These are phyloP conservation scores for Cetonia aurata DNA, from an alignment of 2,888 invertebrate genomes.

Conservation along the genomic window DNA sequence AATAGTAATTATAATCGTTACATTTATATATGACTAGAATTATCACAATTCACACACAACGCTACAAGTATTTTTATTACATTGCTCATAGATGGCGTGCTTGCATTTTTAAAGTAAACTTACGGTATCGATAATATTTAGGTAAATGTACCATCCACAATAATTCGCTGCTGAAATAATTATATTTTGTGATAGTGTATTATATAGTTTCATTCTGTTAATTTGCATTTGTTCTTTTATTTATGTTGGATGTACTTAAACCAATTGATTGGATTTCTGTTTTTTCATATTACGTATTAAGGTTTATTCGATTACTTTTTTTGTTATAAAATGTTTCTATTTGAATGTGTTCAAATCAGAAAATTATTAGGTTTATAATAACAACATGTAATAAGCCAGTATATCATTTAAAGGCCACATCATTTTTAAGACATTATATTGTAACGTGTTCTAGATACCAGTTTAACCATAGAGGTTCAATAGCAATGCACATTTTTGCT, in stretches of 20 bases:
- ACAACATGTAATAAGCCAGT: conserved; percentile 15
- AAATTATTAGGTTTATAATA: background rate
- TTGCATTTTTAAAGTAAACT: too few species aligned
- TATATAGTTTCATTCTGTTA: too few species aligned
- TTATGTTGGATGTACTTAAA: too few species aligned
- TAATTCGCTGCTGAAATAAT: background rate
- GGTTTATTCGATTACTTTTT: too few species aligned
- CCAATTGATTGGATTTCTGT: too few species aligned
- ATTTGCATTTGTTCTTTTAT: too few species aligned
- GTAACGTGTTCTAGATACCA: background rate
- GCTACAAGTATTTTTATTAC: conserved; percentile 16
- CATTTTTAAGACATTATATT: conserved; percentile 16
- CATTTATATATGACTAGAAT: conserved; percentile 42
- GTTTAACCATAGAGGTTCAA: background rate
- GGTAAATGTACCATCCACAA: background rate
- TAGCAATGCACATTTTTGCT: background rate
- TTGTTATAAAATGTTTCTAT: too few species aligned
- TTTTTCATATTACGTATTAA: too few species aligned
- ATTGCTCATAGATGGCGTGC: too few species aligned
- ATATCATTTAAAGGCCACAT: conserved; percentile 35
- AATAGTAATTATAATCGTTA: conserved; percentile 12
- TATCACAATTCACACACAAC: conserved; percentile 46
- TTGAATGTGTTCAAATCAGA: too few species aligned
- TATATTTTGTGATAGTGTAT: too few species aligned
- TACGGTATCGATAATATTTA: background rate